Evolutionary conservation across 2,797 vertebrate species (phyloP).

Genomic region (Enteromius argenteus): DNA sequence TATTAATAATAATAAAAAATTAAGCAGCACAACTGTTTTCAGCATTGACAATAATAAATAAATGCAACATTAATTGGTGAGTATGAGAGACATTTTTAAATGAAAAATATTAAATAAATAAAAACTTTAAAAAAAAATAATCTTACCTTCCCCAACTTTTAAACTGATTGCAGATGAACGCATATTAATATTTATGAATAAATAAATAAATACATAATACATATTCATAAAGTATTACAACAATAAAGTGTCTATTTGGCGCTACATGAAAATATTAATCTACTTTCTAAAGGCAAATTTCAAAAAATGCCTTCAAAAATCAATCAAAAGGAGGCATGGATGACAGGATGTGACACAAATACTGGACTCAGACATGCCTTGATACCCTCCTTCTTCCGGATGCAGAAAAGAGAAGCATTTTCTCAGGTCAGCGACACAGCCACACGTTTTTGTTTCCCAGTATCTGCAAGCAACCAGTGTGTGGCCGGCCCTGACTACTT

Average conservation of each 20-base stretch:
- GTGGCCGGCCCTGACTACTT: constrained; percentile 54
- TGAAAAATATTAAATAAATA: background rate
- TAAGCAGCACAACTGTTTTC: background rate
- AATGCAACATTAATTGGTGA: background rate
- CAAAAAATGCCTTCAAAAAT: background rate
- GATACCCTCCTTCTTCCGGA: background rate
- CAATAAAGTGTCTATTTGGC: background rate
- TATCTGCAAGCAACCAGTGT: constrained; percentile 50
- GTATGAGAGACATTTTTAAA: background rate
- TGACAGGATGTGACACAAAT: constrained; percentile 10
- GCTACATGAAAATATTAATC: background rate
- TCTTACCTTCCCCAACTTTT: background rate
- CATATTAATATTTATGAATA: background rate
- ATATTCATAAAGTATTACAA: background rate
- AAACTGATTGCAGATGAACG: background rate
- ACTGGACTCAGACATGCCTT: background rate
- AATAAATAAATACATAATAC: background rate
- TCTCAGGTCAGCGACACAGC: background rate
- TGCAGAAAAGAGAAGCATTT: constrained; percentile 10
- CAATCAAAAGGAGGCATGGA: background rate
- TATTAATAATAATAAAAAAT: background rate
- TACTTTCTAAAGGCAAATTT: background rate
- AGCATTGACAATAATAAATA: background rate
- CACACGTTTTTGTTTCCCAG: background rate
- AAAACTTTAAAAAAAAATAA: background rate